phyloP scores from a whole-genome alignment of 2,797 vertebrate genomes.

The Hipposideros larvatus region DNA sequence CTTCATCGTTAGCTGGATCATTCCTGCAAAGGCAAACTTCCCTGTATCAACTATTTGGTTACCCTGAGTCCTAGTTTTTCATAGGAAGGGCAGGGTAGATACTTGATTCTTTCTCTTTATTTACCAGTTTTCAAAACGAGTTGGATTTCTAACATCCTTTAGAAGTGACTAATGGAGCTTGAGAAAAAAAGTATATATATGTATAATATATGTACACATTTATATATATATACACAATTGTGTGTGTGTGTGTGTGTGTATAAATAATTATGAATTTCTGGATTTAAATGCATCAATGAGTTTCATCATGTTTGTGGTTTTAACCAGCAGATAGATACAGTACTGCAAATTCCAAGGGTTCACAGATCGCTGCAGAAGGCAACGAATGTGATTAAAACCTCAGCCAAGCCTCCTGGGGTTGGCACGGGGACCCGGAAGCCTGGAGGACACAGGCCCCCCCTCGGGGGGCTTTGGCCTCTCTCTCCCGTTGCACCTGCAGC shows the following conservation, averaged over 20 bases:
- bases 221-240: too few relatives aligned
- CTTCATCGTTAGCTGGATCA: accelerated
- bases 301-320: not conserved
- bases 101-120: not conserved
- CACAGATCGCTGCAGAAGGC: not conserved
- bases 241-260: too few relatives aligned
- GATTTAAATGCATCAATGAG: not conserved
- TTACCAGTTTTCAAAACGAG: not conserved
- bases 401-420: not conserved
- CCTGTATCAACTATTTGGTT: too few relatives aligned
- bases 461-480: not conserved
- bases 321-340: not conserved
- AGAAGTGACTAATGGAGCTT: not conserved
- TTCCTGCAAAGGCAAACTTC: too few relatives aligned
- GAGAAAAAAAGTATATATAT: too few relatives aligned
- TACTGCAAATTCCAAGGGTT: accelerated
- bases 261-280: not conserved
- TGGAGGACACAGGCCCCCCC: not conserved
- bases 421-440: not conserved
- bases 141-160: not conserved
- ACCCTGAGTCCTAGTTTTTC: not conserved
- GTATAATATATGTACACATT: too few relatives aligned
- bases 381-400: too few relatives aligned
- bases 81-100: not conserved
- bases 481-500: not conserved